A percentile compares a stretch with the other conserved stretches of the same genome.
Evolutionary conservation across 2,888 invertebrate genomes (phyloP).

Genomic region (Cheilosia vulpina): DNA sequence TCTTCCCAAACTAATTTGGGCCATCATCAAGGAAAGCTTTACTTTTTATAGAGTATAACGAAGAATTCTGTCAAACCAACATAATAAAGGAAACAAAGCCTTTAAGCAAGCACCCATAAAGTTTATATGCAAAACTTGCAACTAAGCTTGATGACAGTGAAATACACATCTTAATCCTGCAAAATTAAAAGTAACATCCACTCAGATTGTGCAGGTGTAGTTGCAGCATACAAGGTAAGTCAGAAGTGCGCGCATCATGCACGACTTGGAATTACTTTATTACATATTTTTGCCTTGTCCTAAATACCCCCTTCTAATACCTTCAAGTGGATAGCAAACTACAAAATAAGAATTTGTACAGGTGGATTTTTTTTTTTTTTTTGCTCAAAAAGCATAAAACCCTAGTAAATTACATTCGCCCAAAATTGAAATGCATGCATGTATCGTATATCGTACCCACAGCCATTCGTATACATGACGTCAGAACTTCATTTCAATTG

Average conservation of each 20-base stretch:
- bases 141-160: not conserved
- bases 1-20: too few relatives aligned
- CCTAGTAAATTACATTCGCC: conserved; percentile 32
- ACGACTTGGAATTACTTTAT: conserved; percentile 20
- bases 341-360: conserved; percentile 6
- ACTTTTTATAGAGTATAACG: too few relatives aligned
- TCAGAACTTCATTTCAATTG: conserved; percentile 12
- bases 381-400: conserved; percentile 2
- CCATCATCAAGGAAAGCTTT: too few relatives aligned
- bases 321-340: conserved; percentile 30
- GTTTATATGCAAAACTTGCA: conserved; percentile 15
- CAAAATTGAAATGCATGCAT: conserved; percentile 5
- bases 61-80: too few relatives aligned
- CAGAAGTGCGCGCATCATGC: conserved; percentile 20
- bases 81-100: too few relatives aligned
- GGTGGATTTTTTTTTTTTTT: not conserved
- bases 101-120: too few relatives aligned
- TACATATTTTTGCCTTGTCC: conserved; percentile 29
- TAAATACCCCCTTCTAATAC: conserved; percentile 33
- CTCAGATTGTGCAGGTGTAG: not conserved
- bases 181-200: conserved; percentile 54
- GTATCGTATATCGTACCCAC: not conserved
- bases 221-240: conserved; percentile 28
- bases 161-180: conserved; percentile 43
- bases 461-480: not conserved